Base-by-base conservation (phyloP, 1,140 invertebrate species). In the Drosophila nannoptera region DNA sequence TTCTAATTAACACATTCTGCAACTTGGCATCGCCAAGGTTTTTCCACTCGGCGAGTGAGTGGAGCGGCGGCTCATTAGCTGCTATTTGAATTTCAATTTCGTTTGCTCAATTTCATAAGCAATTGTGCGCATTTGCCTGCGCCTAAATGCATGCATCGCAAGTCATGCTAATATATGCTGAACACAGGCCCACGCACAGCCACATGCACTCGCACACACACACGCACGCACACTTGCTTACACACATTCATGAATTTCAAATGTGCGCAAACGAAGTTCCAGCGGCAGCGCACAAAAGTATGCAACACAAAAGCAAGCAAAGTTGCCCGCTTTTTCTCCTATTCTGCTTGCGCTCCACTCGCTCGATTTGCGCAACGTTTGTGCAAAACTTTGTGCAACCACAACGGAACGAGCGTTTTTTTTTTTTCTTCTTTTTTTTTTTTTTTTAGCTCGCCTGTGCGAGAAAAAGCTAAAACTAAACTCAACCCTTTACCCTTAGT, bases 91-190 rank as follows among this genome's bases (percentile, higher is more conserved):
- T 67, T 78, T 81, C 42, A 66, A 83, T 83, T 83, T 83, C 74
- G 78, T 83, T 84, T 84, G 76, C 80, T 84, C 76, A 84, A 84
- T 84, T 84, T 84, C 76, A 84, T 84, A 84, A 80, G 80, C 80
- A 80, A 84, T 84, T 84, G 80, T 84, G 40, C 65, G 70, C 58
- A 55, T 60, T 60, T 58, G 43, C 52, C 45, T 55, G 61, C 68
- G 64, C 65, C 68, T 70, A 68, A 84, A 76, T 76, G 75, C 73
- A 84, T 78, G 69, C 80, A 43, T 40, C 66, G 76, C 69, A 80
- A 73, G 65, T 56, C 67, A 77, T 63, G 80, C 80, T 83, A 83
- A 83, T 83, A 72, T 68, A 78, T 78, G 73, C 73, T 62, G 55
- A 48, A 61, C 69, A 60, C 61, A 73, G 59, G 32, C 55, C 22